Conservation (phyloP, 2,797 vertebrate species). For the Denticeps clupeoides region DNA sequence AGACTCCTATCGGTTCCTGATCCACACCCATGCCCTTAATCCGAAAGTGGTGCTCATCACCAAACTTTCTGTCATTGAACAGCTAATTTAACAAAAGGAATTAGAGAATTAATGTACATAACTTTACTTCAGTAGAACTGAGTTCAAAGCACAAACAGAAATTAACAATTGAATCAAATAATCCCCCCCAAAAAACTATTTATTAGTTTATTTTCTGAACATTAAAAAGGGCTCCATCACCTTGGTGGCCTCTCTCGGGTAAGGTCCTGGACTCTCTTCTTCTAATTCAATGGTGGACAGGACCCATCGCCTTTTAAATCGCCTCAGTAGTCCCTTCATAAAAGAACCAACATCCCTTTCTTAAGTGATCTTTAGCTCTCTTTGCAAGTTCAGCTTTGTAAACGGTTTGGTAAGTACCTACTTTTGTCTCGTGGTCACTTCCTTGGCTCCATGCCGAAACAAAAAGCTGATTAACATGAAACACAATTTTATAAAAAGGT, state of each 20-base stretch:
- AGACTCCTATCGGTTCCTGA: slow-evolving; percentile 42
- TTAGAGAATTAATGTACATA: neutral
- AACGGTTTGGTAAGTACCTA: too few relatives aligned
- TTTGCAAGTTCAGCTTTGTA: too few relatives aligned
- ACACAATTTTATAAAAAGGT: too few relatives aligned
- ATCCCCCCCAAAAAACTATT: neutral
- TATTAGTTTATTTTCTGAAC: neutral
- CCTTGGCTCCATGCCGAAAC: too few relatives aligned
- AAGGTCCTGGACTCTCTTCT: slow-evolving; percentile 64
- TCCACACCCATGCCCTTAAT: slow-evolving; percentile 60
- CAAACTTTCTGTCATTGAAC: slow-evolving; percentile 41
- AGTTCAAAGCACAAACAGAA: neutral
- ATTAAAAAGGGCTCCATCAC: slow-evolving; percentile 26
- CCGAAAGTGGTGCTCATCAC: slow-evolving; percentile 26
- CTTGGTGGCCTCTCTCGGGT: slow-evolving; percentile 35
- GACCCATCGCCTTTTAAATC: slow-evolving; percentile 70
- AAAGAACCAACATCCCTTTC: neutral
- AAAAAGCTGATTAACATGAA: too few relatives aligned
- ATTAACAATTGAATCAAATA: neutral
- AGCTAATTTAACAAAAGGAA: slow-evolving; percentile 43
- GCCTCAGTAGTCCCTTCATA: slow-evolving; percentile 47
- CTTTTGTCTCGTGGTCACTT: too few relatives aligned
- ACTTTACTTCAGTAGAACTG: neutral
- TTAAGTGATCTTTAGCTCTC: too few relatives aligned
- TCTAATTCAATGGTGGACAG: slow-evolving; percentile 62